These are phyloP conservation scores for Struthidea cinerea DNA, from an alignment of 2,113 vertebrate species.

Conservation along the genomic window DNA sequence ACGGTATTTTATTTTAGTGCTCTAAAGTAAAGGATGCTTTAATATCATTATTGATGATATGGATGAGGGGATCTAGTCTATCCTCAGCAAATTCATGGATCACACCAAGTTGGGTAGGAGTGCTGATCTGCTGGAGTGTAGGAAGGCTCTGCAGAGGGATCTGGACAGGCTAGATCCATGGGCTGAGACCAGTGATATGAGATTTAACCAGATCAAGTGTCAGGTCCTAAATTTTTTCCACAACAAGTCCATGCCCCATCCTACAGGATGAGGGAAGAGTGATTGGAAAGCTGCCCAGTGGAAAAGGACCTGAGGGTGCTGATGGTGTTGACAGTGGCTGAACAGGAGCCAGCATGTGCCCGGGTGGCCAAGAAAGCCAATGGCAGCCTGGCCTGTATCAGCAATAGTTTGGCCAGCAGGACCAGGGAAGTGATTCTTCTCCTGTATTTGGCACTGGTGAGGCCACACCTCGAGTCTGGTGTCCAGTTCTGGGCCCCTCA, in stretches of 20 bases:
- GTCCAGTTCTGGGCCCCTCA: neutral
- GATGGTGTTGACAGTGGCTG: neutral
- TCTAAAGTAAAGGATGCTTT: neutral
- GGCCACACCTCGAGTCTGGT: neutral
- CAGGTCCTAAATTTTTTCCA: neutral
- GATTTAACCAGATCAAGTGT: neutral
- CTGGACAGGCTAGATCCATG: neutral
- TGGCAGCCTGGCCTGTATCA: no score
- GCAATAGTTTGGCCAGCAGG: neutral
- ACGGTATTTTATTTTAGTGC: neutral
- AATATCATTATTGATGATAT: neutral
- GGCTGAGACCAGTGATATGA: neutral
- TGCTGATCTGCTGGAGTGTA: rapidly evolving
- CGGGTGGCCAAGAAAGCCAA: neutral
- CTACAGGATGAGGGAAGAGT: neutral
- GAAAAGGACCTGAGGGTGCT: neutral
- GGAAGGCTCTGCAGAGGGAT: neutral
- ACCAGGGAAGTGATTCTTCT: no score
- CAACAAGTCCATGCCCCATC: neutral
- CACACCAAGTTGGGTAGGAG: neutral
- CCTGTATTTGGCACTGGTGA: rapidly evolving
- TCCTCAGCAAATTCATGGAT: neutral
- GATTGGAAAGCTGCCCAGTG: neutral
- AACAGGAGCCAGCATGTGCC: neutral
- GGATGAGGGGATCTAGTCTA: neutral